A percentile compares a stretch with the other conserved stretches of the same genome.
These are phyloP conservation scores for Scomber colias DNA, from an alignment of 2,113 vertebrate genomes.

Conservation along the genomic window DNA sequence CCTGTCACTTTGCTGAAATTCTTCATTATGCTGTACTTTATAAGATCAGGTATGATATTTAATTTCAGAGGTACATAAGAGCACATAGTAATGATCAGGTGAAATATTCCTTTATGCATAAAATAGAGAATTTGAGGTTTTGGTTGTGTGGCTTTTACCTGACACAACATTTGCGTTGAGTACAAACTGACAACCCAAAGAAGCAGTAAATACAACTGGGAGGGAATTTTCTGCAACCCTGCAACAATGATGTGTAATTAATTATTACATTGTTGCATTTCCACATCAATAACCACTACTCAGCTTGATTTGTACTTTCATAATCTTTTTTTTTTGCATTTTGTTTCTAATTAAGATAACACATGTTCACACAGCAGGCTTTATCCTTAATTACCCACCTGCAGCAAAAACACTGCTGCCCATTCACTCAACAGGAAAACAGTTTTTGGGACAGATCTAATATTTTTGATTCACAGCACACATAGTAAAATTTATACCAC, in stretches of 20 bases:
- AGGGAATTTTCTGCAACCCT: neutral
- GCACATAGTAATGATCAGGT: neutral
- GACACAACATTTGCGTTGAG: neutral
- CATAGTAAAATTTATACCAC: slow-evolving; percentile 1
- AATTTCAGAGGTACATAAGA: neutral
- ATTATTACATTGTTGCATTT: neutral
- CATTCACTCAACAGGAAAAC: neutral
- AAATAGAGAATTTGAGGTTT: slow-evolving; percentile 29
- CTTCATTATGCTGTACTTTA: neutral
- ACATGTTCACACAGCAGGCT: neutral
- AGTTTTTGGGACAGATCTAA: neutral
- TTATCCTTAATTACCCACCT: neutral
- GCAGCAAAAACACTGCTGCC: slow-evolving; percentile 2
- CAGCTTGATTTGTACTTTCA: neutral
- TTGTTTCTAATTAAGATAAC: neutral
- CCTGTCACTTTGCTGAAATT: neutral
- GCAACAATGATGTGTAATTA: neutral
- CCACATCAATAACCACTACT: neutral
- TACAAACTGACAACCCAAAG: neutral
- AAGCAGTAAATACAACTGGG: neutral
- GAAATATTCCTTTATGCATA: slow-evolving; percentile 1
- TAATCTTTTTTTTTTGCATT: neutral
- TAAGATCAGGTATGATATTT: neutral
- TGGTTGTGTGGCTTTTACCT: slow-evolving; percentile 33
- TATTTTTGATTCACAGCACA: neutral